A percentile compares a stretch with the other conserved stretches of the same genome.
Evolutionary conservation across 2,888 invertebrate species (phyloP).

Genomic region (Meghimatium bilineatum): DNA sequence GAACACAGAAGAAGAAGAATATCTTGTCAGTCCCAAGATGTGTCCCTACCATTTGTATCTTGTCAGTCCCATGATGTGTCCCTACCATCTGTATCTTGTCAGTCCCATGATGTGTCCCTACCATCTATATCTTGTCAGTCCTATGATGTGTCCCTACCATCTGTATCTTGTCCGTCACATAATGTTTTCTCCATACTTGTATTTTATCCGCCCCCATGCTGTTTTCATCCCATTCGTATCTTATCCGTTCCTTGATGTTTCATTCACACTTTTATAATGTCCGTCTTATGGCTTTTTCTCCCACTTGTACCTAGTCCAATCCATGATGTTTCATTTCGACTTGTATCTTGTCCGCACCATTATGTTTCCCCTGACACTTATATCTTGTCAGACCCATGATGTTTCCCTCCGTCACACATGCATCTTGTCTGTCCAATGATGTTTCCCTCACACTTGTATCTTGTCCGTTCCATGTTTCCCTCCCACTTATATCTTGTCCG

Average conservation of each 20-base stretch:
- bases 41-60: background rate
- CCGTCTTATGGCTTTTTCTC: too few species aligned
- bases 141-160: background rate
- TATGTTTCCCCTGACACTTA: too few species aligned
- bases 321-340: too few species aligned
- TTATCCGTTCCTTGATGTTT: too few species aligned
- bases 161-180: background rate
- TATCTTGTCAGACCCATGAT: too few species aligned
- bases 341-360: too few species aligned
- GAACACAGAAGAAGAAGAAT: too few species aligned
- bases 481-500: too few species aligned
- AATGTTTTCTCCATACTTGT: background rate
- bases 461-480: background rate
- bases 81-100: background rate
- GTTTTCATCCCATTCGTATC: background rate
- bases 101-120: background rate
- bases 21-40: too few species aligned
- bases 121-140: background rate
- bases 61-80: background rate
- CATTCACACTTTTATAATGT: too few species aligned
- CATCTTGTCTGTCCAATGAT: background rate
- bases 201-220: background rate
- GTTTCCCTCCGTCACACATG: background rate
- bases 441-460: background rate
- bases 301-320: too few species aligned